A percentile compares a stretch with the other conserved stretches of the same genome.
phyloP scores from a whole-genome alignment of 2,797 vertebrate species.

The Anguilla obscura region DNA sequence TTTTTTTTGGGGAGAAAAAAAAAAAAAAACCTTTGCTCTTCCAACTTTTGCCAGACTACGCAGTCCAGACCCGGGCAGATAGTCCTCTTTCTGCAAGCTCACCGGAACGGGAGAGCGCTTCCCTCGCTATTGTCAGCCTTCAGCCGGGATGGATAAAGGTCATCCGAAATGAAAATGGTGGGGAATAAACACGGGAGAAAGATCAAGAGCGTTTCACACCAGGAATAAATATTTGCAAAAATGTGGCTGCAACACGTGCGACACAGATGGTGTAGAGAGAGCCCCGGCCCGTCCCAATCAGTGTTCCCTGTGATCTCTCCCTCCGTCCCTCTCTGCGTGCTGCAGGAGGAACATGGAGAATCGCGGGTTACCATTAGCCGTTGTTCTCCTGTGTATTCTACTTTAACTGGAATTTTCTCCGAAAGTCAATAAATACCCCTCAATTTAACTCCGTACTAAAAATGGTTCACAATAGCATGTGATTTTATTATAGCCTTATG shows the following conservation, averaged over 20 bases:
- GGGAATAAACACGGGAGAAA: slow-evolving; percentile 76
- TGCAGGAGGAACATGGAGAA: slow-evolving; percentile 24
- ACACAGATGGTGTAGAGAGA: slow-evolving; percentile 74
- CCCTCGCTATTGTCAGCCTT: slow-evolving; percentile 64
- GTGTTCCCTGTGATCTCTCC: slow-evolving; percentile 39
- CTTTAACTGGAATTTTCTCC: slow-evolving; percentile 29
- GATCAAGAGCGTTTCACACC: slow-evolving; percentile 81
- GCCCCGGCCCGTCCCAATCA: slow-evolving; percentile 54
- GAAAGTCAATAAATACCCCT: not conserved
- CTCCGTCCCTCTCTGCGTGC: slow-evolving; percentile 13
- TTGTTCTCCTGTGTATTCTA: slow-evolving; percentile 31
- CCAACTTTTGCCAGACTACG: slow-evolving; percentile 56
- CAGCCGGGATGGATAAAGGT: slow-evolving; percentile 67
- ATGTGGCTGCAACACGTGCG: slow-evolving; percentile 77
- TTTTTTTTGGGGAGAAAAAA: slow-evolving; percentile 53
- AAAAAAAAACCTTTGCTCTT: slow-evolving; percentile 56
- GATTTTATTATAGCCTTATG: slow-evolving; percentile 17
- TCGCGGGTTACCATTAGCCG: slow-evolving; percentile 36
- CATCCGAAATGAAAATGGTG: slow-evolving; percentile 67
- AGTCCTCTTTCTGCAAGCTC: slow-evolving; percentile 38
- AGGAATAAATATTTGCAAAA: slow-evolving; percentile 80
- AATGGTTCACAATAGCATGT: not conserved
- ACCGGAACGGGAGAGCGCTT: slow-evolving; percentile 30
- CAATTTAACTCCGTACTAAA: slow-evolving; percentile 16
- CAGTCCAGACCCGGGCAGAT: slow-evolving; percentile 52